Conservation (phyloP, 2,113 vertebrate species). For the Cynocephalus volans region DNA sequence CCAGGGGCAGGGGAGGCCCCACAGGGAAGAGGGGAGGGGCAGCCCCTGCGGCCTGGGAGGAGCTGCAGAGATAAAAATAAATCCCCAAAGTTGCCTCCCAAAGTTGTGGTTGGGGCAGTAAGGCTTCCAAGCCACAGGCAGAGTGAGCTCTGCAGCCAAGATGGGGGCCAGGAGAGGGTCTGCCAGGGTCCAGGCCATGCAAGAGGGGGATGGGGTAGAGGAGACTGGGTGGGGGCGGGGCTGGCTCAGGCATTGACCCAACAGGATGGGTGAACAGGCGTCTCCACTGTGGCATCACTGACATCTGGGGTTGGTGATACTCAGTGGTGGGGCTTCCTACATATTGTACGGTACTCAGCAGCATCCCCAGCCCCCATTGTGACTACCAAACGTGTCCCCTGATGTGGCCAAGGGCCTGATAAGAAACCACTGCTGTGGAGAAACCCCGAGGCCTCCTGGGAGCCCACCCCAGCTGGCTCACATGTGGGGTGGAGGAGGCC, state of each 20-base stretch:
- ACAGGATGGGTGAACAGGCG: no score
- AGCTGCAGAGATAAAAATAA: constrained; percentile 62
- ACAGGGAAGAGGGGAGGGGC: neutral
- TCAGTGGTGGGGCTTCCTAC: fast-evolving
- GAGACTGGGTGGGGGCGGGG: no score
- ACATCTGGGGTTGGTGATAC: fast-evolving
- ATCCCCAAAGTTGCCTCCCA: neutral
- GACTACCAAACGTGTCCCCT: neutral
- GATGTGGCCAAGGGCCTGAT: neutral
- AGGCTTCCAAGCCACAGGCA: neutral
- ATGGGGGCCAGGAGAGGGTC: neutral
- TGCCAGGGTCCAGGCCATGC: neutral
- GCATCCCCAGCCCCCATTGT: neutral
- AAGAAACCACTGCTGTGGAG: neutral
- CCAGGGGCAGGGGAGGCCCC: neutral
- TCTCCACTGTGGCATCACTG: no score
- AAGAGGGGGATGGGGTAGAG: neutral
- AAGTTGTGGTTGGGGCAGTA: neutral
- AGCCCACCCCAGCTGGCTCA: neutral
- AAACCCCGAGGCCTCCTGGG: neutral
- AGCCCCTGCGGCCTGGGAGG: neutral
- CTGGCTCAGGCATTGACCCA: neutral
- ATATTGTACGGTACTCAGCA: fast-evolving
- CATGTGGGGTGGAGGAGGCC: fast-evolving
- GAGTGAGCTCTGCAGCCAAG: neutral